A percentile compares a stretch with the other conserved stretches of the same genome.
These are phyloP conservation scores for Bombus superbus DNA, from an alignment of 1,140 invertebrate genomes.

Conservation along the genomic window DNA sequence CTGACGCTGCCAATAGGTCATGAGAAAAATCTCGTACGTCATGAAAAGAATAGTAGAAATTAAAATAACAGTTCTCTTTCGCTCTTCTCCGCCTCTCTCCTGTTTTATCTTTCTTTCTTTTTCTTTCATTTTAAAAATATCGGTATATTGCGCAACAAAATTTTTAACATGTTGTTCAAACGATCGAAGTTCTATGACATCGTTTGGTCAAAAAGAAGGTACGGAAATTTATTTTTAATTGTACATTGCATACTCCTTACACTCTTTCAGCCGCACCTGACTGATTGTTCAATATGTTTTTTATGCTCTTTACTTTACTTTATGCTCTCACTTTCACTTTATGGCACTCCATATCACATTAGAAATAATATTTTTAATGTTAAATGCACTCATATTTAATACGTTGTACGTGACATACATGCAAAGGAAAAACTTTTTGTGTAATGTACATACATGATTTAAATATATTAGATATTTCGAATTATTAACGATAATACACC, in stretches of 20 bases:
- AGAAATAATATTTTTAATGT: neutral
- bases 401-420: neutral
- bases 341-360: neutral
- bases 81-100: no score
- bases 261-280: neutral
- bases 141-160: neutral
- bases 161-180: constrained; percentile 4
- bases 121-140: neutral
- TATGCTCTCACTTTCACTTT: neutral
- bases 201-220: neutral
- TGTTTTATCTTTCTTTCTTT: neutral
- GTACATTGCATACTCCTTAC: neutral
- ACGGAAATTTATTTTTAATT: constrained; percentile 36
- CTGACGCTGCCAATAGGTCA: constrained; percentile 14
- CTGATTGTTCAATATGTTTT: neutral
- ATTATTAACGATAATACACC: no score
- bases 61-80: constrained; percentile 10
- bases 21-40: neutral
- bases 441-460: neutral
- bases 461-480: neutral
- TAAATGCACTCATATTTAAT: no score
- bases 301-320: no score
- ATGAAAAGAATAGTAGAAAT: constrained; percentile 8
- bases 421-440: neutral
- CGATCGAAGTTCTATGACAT: neutral